These are phyloP conservation scores for Apolygus lucorum DNA, from an alignment of 1,140 invertebrate genomes.

Conservation along the genomic window DNA sequence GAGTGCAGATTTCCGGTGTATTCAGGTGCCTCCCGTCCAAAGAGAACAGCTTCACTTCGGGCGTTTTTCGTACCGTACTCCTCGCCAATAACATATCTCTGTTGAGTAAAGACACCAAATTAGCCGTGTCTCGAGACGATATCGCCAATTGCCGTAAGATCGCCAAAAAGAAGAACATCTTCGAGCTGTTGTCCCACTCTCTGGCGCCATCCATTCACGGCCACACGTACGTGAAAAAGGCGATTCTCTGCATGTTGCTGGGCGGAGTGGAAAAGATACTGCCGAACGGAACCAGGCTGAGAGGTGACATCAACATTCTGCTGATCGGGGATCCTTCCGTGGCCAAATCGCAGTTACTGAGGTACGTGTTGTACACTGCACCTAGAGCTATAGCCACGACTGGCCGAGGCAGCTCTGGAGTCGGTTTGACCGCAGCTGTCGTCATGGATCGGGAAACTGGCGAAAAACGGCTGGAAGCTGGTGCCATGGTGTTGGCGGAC, in stretches of 20 bases:
- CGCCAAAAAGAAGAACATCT: slow-evolving; percentile 72
- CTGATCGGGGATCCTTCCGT: slow-evolving; percentile 98
- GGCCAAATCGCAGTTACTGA: slow-evolving; percentile 93
- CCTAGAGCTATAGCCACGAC: slow-evolving; percentile 94
- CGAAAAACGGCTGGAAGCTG: slow-evolving; percentile 82
- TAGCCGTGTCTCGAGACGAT: slow-evolving; percentile 79
- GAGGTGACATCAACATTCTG: slow-evolving; percentile 96
- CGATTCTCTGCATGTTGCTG: slow-evolving; percentile 87
- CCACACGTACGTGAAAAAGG: slow-evolving; percentile 93
- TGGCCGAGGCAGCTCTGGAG: slow-evolving; percentile 89
- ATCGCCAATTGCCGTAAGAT: slow-evolving; percentile 84
- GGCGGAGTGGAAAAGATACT: slow-evolving; percentile 94
- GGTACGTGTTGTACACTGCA: slow-evolving; percentile 90
- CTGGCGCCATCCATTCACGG: slow-evolving; percentile 97
- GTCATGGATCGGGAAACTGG: slow-evolving; percentile 92
- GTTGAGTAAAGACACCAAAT: slow-evolving; percentile 79
- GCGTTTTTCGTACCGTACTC: slow-evolving; percentile 78
- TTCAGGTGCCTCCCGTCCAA: slow-evolving; percentile 91
- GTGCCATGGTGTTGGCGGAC: slow-evolving; percentile 99
- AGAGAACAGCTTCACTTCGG: slow-evolving; percentile 84
- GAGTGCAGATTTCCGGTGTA: slow-evolving; percentile 89
- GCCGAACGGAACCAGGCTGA: slow-evolving; percentile 88
- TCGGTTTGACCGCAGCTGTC: slow-evolving; percentile 97
- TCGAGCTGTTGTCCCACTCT: slow-evolving; percentile 83
- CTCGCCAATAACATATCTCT: slow-evolving; percentile 89